Conservation (phyloP, 2,797 vertebrate species). For the Hydrophis major region DNA sequence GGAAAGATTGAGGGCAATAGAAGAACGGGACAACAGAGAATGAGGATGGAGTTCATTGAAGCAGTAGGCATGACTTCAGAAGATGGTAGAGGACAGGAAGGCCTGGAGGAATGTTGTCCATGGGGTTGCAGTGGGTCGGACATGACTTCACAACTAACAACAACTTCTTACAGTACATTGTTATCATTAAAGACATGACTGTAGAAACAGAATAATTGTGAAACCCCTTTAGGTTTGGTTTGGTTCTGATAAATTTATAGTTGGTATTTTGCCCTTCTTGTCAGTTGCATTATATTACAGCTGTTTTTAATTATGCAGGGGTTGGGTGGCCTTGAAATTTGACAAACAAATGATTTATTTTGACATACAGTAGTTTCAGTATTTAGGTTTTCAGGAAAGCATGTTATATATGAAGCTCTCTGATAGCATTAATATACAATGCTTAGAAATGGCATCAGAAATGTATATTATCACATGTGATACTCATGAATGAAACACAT, state of each 20-base stretch:
- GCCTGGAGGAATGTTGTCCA: too few species aligned
- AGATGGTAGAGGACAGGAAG: too few species aligned
- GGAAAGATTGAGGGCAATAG: too few species aligned
- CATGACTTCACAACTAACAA: too few species aligned
- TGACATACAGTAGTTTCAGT: not conserved
- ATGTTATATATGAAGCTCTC: not conserved
- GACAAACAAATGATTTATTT: not conserved
- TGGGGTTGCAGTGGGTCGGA: too few species aligned
- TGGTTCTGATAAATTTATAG: not conserved
- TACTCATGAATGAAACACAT: not conserved
- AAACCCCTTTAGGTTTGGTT: not conserved
- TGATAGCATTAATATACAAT: not conserved
- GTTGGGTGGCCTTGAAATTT: not conserved
- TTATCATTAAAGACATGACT: not conserved
- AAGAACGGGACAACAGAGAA: too few species aligned
- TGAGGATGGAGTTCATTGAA: too few species aligned
- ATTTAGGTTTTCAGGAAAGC: not conserved
- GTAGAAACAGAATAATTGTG: not conserved
- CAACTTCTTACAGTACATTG: too few species aligned
- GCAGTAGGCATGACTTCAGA: too few species aligned
- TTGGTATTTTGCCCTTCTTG: not conserved
- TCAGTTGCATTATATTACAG: not conserved
- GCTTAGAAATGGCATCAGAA: not conserved
- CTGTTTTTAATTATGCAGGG: not conserved
- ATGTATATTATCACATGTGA: not conserved